A percentile compares a stretch with the other conserved stretches of the same genome.
These are phyloP conservation scores for Acipenser ruthenus DNA, from an alignment of 2,797 vertebrate species.

Conservation along the genomic window DNA sequence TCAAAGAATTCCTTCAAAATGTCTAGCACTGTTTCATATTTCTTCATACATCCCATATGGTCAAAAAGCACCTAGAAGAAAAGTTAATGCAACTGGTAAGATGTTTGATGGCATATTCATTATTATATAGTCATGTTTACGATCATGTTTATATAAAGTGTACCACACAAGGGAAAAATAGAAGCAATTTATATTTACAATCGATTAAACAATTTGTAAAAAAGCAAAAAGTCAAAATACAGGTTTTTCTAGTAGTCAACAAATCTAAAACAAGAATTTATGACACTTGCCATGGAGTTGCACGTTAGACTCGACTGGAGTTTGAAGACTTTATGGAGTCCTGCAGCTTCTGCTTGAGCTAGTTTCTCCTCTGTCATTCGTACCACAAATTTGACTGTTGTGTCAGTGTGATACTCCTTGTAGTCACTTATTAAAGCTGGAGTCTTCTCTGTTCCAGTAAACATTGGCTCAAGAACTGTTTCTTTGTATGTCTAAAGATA, in stretches of 20 bases:
- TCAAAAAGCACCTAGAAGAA: slow-evolving; percentile 86
- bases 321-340: slow-evolving; percentile 97
- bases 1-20: slow-evolving; percentile 96
- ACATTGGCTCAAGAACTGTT: slow-evolving; percentile 93
- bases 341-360: slow-evolving; percentile 86
- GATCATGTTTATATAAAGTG: too few species aligned
- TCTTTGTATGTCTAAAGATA: slow-evolving; percentile 83
- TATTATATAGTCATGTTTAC: too few species aligned
- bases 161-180: too few species aligned
- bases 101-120: too few species aligned
- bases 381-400: slow-evolving; percentile 94
- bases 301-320: slow-evolving; percentile 95
- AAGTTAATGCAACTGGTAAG: not conserved
- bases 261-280: not conserved
- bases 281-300: slow-evolving; percentile 86
- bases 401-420: slow-evolving; percentile 96
- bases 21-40: slow-evolving; percentile 93
- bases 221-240: too few species aligned
- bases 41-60: slow-evolving; percentile 97
- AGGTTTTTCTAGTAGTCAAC: too few species aligned
- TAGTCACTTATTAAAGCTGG: slow-evolving; percentile 92
- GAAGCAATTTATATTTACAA: too few species aligned
- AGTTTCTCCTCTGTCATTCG: slow-evolving; percentile 97
- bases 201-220: too few species aligned
- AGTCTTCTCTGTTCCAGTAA: slow-evolving; percentile 93